Evolutionary conservation across 1,140 invertebrate species (phyloP).

Genomic region (Solenopsis invicta): DNA sequence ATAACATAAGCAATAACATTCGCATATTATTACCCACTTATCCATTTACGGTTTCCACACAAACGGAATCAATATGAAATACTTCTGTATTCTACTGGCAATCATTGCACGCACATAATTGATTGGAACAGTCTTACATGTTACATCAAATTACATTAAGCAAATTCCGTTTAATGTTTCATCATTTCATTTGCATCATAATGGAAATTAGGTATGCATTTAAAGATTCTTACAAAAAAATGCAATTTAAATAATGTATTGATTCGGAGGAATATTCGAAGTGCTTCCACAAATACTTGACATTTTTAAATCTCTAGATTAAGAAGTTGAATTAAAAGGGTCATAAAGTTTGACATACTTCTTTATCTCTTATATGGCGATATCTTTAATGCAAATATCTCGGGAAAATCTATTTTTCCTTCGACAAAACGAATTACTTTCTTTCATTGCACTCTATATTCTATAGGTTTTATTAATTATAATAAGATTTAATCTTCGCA

Average conservation of each 20-base stretch:
- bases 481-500: neutral
- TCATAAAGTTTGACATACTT: neutral
- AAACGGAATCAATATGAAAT: slow-evolving; percentile 2
- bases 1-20: slow-evolving; percentile 23
- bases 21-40: neutral
- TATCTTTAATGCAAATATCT: neutral
- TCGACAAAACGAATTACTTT: neutral
- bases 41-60: neutral
- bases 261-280: neutral
- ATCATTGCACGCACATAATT: neutral
- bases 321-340: neutral
- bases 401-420: neutral
- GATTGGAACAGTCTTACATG: neutral
- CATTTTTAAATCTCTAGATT: slow-evolving; percentile 16
- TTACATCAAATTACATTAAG: neutral
- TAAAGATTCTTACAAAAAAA: slow-evolving; percentile 1
- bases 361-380: neutral
- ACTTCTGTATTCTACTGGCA: neutral
- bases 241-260: slow-evolving; percentile 16
- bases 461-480: neutral
- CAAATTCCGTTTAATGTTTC: slow-evolving; percentile 26
- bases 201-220: slow-evolving; percentile 6
- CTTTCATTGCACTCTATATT: neutral
- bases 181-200: neutral
- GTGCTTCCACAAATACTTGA: slow-evolving; percentile 1